These are phyloP conservation scores for Macrobrachium rosenbergii DNA, from an alignment of 1,140 invertebrate species.

Conservation along the genomic window DNA sequence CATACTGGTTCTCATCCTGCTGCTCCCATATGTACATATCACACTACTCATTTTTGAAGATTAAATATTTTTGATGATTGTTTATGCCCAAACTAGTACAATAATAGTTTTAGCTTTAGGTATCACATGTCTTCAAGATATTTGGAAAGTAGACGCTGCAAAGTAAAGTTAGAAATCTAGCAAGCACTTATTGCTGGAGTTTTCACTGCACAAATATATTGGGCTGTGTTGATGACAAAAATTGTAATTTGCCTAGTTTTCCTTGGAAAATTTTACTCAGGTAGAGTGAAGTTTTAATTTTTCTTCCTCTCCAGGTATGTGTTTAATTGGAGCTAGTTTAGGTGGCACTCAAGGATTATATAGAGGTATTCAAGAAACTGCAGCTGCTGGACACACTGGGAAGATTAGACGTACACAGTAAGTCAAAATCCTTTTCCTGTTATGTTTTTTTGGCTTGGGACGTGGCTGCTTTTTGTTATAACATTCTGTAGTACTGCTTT, in stretches of 20 bases:
- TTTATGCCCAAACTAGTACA: too few relatives aligned
- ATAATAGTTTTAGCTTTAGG: too few relatives aligned
- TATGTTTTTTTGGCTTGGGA: neutral
- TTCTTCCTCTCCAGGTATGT: constrained; percentile 71
- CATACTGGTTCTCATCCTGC: too few relatives aligned
- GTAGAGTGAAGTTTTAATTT: too few relatives aligned
- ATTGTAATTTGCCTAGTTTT: neutral
- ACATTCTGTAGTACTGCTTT: constrained; percentile 18
- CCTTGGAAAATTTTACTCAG: neutral
- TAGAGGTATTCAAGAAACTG: constrained; percentile 87
- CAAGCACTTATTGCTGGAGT: too few relatives aligned
- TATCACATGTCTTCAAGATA: too few relatives aligned
- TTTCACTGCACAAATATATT: too few relatives aligned
- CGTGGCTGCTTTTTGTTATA: constrained; percentile 12
- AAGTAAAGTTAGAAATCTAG: too few relatives aligned
- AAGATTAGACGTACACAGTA: constrained; percentile 93
- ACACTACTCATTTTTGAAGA: too few relatives aligned
- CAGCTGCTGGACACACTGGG: constrained; percentile 85
- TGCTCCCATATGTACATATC: too few relatives aligned
- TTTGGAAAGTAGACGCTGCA: too few relatives aligned
- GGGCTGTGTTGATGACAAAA: neutral
- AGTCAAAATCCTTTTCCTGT: constrained; percentile 68
- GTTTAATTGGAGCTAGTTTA: constrained; percentile 84
- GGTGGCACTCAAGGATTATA: constrained; percentile 89
- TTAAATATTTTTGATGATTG: too few relatives aligned